Base-by-base conservation (phyloP, 2,888 invertebrate genomes). In the Magallana nippona region DNA sequence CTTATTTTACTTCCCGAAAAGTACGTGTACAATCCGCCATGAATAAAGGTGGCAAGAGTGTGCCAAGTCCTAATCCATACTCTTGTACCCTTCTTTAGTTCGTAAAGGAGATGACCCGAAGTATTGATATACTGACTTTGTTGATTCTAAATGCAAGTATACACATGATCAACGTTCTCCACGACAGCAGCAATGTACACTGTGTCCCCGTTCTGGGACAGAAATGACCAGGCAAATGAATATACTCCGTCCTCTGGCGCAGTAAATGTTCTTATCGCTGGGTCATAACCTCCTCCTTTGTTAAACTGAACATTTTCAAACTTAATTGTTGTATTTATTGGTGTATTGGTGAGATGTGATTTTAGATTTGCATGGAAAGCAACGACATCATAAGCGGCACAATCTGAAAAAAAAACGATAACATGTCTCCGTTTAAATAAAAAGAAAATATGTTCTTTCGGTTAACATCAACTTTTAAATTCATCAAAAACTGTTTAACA, bases 1-100 rank as follows among this genome's bases (percentile, higher is more conserved):
- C 32, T 71, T 27, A 71, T 71, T 71, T 71, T 71, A 17, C 71
- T 71, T 71, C 71, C 71, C 2, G 71, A 71, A 27, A 71, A 71
- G 71, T 71, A 71, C 13, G 71, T 27, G 27, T 71, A 71, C 5
- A 27, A 71, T 2, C 71, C 71, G 13, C 27, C 27, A 22, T 71
- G 71, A 11, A 71, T 71, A 15, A 71, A 71, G 1, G 27, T 71
- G 17, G 71, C 71, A 11, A 32, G 13, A 13, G 10, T 13, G 71
- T 71, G 2, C 13, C 2, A 71, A 71, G 32, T 15, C 32, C 71
- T 71, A 3, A 71, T 71, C 71, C 71, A 27, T 2, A 71, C 71
- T 13, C 10, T 13, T 1, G 13, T 27, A 5, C 32, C 71, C 13
- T 15, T 71, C 17, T 71, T 71, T 8, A 71, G 32, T 15, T 71